Base-by-base conservation (phyloP, 2,888 invertebrate species). In the Ctena decussata region DNA sequence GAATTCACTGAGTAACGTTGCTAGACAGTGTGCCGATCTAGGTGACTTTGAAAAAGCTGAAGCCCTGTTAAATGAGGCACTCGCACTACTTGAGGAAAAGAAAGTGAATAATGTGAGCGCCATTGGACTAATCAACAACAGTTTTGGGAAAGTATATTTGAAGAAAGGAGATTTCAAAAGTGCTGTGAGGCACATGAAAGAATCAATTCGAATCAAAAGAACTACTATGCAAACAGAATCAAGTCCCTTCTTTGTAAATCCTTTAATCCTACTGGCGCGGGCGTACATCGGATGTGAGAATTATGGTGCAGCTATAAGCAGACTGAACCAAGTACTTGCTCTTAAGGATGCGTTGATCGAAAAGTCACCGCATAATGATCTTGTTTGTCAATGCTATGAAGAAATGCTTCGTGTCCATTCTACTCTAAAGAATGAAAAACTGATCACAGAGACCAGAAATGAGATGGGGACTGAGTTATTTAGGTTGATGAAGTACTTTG, bases 1-100 rank as follows among this genome's bases (percentile, higher is more conserved):
- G 12, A 84, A 82, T 39, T 92, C 92, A 5, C 49, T 88, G 44
- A 89, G 78, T 24, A 92, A 91, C 69, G 84, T 91, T 11, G 92
- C 91, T 15, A 46, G 46, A 12, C 53, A 70, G 27, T 84, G 80
- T 41, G 77, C 73, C 5, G n/a, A 60, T 11, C 44, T 80, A 1
- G 69, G 73, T 37, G 75, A 84, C 8, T 84, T 57, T 30, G 75
- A 77, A 2, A 82, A 88, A 77, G 89, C 91, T 1, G 76, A 85
- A 27, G 46, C 57, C 0, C 49, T 85, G 3, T 35, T 90, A 12
- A 77, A 89, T 37, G 91, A 89, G 49, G 84, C 87, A 12, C 21
- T 69, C 30, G 76, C 76, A 35, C 44, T 79, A 21, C 49, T 89
- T 0, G 44, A 81, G 21, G 69, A 69, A 27, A 73, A 82, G n/a